Percentiles rank a stretch among this genome's conserved stretches.
These are phyloP conservation scores for Rhopilema esculentum DNA, from an alignment of 30 jellyfish, hydroid and myxozoan genomes.

Conservation along the genomic window DNA sequence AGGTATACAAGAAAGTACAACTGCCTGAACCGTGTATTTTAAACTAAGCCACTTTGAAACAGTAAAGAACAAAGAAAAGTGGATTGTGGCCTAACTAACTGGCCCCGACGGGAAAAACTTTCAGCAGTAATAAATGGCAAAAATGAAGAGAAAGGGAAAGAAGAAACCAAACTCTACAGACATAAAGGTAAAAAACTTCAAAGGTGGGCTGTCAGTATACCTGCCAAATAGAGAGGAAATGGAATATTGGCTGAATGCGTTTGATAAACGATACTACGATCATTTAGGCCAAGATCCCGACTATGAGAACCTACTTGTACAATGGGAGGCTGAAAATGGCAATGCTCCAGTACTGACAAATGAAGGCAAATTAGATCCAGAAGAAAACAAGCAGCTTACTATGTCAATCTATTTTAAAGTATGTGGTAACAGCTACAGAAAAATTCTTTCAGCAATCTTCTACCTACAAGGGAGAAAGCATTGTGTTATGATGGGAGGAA, in stretches of 20 bases:
- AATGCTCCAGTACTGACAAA: constrained; percentile 17
- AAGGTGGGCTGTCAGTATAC: constrained; percentile 16
- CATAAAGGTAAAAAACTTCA: not conserved
- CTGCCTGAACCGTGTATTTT: too few species aligned
- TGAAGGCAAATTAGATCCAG: constrained; percentile 20
- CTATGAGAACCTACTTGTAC: constrained; percentile 8
- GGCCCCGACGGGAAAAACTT: constrained; percentile 20
- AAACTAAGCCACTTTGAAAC: too few species aligned
- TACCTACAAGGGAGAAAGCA: constrained; percentile 16
- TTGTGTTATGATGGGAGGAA: constrained; percentile 20
- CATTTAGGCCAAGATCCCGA: constrained; percentile 23
- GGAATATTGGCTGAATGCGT: constrained; percentile 3
- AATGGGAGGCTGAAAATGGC: constrained; percentile 22
- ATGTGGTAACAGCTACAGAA: constrained; percentile 8
- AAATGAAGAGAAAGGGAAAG: constrained; percentile 8
- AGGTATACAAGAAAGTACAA: too few species aligned
- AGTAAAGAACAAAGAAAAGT: too few species aligned
- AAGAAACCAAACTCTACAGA: constrained; percentile 18
- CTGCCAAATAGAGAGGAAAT: constrained; percentile 18
- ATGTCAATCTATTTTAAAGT: not conserved
- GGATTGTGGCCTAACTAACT: constrained; percentile 15
- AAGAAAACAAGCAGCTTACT: constrained; percentile 8
- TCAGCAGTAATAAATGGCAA: constrained; percentile 14
- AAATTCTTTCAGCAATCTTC: constrained; percentile 7
- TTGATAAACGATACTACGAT: not conserved